phyloP scores from a whole-genome alignment of 2,888 invertebrate genomes.

The Imbricaverruca yamaguchii region DNA sequence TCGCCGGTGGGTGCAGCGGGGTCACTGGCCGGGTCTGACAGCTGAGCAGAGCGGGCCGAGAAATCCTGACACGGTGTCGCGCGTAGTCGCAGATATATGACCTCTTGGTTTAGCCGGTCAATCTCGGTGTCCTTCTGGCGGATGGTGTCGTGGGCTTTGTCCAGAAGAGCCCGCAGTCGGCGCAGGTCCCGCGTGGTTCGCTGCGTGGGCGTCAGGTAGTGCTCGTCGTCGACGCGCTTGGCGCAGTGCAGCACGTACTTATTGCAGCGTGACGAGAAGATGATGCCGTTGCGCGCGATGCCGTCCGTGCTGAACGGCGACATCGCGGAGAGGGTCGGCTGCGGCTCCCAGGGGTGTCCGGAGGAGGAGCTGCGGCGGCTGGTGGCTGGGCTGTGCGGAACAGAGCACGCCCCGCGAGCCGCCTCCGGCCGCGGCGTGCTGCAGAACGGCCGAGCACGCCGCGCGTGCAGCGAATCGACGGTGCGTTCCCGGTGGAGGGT shows the following conservation, averaged over 20 bases:
- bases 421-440: no score
- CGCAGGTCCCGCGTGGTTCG: constrained; percentile 72
- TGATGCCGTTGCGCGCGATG: constrained; percentile 64
- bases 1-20: background rate
- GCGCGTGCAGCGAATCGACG: background rate
- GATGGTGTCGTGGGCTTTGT: constrained; percentile 64
- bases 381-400: no score
- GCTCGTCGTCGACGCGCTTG: constrained; percentile 50
- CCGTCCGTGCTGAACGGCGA: constrained; percentile 64
- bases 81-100: constrained; percentile 60
- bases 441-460: no score
- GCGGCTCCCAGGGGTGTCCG: no score
- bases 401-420: no score
- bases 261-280: constrained; percentile 58
- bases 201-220: constrained; percentile 81
- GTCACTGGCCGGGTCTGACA: background rate
- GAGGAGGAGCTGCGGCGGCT: no score
- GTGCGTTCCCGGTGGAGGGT: background rate
- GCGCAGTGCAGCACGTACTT: constrained; percentile 80
- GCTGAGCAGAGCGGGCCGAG: background rate
- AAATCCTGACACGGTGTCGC: background rate
- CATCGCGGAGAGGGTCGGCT: background rate
- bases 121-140: constrained; percentile 77
- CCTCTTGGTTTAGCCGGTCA: constrained; percentile 63
- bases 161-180: constrained; percentile 57